Evolutionary conservation across 2,113 vertebrate genomes (phyloP).

Genomic region (Corythornis madagascariensis): DNA sequence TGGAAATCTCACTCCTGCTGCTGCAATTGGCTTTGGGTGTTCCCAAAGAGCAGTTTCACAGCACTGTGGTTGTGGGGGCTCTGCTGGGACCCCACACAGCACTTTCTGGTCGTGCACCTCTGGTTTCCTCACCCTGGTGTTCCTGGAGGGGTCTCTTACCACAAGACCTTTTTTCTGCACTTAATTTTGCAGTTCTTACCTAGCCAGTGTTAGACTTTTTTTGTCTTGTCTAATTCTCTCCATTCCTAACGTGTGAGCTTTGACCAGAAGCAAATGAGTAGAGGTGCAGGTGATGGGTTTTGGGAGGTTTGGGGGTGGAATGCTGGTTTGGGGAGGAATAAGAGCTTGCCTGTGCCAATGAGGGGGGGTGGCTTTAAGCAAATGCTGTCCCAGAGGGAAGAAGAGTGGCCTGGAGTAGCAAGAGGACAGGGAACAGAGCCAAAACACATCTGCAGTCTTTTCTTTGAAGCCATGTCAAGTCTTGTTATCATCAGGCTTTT

Average conservation of each 20-base stretch:
- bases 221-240: background rate
- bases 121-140: background rate
- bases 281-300: background rate
- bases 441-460: constrained; percentile 10
- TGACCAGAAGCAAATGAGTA: background rate
- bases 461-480: background rate
- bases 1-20: background rate
- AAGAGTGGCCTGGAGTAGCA: background rate
- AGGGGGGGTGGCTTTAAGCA: background rate
- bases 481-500: background rate
- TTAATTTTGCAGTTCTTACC: background rate
- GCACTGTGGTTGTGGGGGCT: background rate
- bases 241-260: background rate
- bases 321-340: background rate
- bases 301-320: background rate
- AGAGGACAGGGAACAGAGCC: background rate
- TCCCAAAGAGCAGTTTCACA: accelerated
- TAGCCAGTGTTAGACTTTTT: background rate
- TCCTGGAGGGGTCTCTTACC: background rate
- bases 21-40: background rate
- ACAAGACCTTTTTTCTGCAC: background rate
- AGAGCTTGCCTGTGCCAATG: background rate
- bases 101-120: accelerated
- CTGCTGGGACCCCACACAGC: background rate
- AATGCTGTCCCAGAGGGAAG: background rate